Percentiles rank a stretch among this genome's conserved stretches.
phyloP scores from a whole-genome alignment of 2,113 vertebrate genomes.

The Gallinago undulata region DNA sequence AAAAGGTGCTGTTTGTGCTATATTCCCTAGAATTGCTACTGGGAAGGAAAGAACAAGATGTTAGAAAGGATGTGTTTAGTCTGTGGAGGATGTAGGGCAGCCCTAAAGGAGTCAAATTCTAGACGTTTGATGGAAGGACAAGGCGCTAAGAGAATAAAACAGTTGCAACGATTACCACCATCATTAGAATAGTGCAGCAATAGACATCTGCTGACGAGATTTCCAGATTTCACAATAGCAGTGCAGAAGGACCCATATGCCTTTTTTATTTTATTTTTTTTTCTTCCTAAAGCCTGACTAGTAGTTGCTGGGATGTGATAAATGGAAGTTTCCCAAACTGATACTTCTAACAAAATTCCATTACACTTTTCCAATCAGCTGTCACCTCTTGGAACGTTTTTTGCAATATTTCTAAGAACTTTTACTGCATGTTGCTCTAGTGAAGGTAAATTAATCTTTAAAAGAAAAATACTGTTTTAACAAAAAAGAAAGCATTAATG shows the following conservation, averaged over 20 bases:
- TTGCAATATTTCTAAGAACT: neutral
- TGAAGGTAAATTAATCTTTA: conserved; percentile 16
- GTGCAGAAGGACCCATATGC: neutral
- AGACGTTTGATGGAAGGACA: neutral
- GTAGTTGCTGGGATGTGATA: neutral
- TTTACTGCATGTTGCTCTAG: neutral
- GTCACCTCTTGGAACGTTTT: neutral
- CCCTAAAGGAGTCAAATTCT: neutral
- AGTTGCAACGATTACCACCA: neutral
- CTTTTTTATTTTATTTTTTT: neutral
- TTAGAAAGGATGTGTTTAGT: neutral
- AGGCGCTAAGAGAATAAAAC: neutral
- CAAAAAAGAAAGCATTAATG: conserved; percentile 11
- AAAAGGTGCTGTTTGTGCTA: neutral
- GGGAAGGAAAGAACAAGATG: neutral
- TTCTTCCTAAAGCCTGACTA: neutral
- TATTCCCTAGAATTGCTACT: neutral
- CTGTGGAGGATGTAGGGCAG: neutral
- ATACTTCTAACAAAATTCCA: neutral
- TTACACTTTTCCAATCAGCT: neutral
- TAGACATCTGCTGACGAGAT: neutral
- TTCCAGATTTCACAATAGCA: neutral
- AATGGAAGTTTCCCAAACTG: neutral
- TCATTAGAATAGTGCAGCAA: neutral
- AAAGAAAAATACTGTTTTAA: conserved; percentile 10